Base-by-base conservation (phyloP, 2,888 invertebrate genomes). In the Coelinius sp. region DNA sequence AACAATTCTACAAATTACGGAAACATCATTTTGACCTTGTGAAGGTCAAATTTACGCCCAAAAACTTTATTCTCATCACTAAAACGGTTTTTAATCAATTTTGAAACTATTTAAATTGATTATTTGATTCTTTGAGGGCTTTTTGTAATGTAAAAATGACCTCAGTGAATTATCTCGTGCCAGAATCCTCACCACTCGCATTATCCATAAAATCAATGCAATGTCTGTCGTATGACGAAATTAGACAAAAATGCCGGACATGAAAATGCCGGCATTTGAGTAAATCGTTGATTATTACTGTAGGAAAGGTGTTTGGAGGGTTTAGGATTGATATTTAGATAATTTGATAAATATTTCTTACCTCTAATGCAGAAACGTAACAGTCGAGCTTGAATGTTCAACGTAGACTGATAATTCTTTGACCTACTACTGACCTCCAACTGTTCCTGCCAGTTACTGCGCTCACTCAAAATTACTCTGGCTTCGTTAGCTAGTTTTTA, bases 381-480 rank as follows among this genome's bases (percentile, higher is more conserved):
- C 84, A 78, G 74, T 75, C 79, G 73, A 56, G 79, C 74, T 71
- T 72, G 77, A 80, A 73, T 53, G 83, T 80, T 80, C 79, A 79
- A 71, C 79, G 79, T 78, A 80, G 84, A 86, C 83, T 85, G 83
- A 81, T 79, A n/a, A 76, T 59, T 68, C 52, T 75, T 65, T 79
- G 84, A 82, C 83, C 83, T 84, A 84, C 79, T 69, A 69, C 69
- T 81, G 84, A 83, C 84, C 84, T 83, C 41, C 41, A 41, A 41
- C n/a, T 41, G 41, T 41, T 12, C 4, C 41, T 5, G n/a, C n/a
- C n/a, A n/a, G n/a, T n/a, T n/a, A n/a, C n/a, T n/a, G n/a, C n/a
- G n/a, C n/a, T n/a, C n/a, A n/a, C n/a, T n/a, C n/a, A n/a, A n/a
- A n/a, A n/a, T 41, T 10, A 41, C 35, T 35, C 35, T 35, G 35